Conservation (phyloP, 2,113 vertebrate genomes). For the Podilymbus podiceps region DNA sequence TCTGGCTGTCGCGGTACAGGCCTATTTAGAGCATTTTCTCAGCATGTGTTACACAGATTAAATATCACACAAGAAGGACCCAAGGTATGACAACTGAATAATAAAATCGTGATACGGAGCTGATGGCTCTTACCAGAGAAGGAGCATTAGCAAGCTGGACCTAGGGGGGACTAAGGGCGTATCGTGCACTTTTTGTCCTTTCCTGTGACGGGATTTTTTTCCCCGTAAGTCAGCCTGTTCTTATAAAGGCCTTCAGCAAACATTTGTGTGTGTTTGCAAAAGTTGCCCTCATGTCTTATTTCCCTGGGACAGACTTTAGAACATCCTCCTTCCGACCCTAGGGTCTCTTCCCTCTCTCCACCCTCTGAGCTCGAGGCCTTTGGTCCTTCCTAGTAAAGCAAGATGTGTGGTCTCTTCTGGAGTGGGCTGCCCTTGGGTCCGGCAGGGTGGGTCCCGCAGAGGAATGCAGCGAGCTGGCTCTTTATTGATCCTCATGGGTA, state of each 20-base stretch:
- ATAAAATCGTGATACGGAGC: not conserved
- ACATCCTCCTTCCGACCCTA: not conserved
- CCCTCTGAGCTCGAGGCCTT: not conserved
- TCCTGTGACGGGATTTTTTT: not conserved
- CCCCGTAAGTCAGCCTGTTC: not conserved
- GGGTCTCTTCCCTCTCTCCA: not conserved
- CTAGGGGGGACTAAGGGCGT: not conserved
- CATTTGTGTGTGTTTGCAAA: not conserved
- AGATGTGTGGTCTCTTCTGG: not conserved
- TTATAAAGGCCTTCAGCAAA: not conserved
- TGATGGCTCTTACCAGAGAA: not conserved
- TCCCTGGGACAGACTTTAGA: not conserved
- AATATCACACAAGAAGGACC: constrained; percentile 82
- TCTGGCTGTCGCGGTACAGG: constrained; percentile 88
- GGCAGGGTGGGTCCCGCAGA: not conserved
- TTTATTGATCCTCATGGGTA: not conserved
- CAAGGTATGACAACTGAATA: constrained; percentile 75
- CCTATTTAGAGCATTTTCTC: constrained; percentile 92
- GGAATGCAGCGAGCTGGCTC: not conserved
- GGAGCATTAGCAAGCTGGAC: not conserved
- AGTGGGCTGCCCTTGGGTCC: not conserved
- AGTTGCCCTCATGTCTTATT: not conserved
- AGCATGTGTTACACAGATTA: constrained; percentile 91
- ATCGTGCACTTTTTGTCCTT: not conserved
- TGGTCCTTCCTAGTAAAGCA: not conserved